Base-by-base conservation (phyloP, 1,140 invertebrate genomes). In the Calephelis virginiensis region DNA sequence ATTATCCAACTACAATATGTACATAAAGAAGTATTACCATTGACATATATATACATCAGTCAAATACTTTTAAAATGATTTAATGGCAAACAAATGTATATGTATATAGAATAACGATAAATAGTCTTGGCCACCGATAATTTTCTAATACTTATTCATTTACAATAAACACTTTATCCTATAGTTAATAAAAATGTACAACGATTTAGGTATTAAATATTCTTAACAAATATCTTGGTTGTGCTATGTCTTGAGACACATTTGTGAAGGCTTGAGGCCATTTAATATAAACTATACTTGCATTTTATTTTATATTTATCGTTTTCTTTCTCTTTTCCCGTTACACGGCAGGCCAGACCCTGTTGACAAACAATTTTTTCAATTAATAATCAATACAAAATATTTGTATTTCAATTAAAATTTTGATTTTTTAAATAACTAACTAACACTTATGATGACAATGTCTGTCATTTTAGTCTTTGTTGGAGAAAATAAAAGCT, bases 301-400 rank as follows among this genome's bases (percentile, higher is more conserved):
- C 64, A 69, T 69, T 68, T 63, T 62, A n/a, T 47, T 48, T 43
- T 43, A 43, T 43, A 65, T 59, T 28, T 47, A 59, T 56, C 43
- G 46, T 63, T 65, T 50, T 64, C 40, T 65, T 40, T 56, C 53
- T 56, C 49, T 53, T 53, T 56, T 65, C 63, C 71, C 80, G 86
- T 89, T 91, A 91, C 67, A 91, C 88, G 72, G 88, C 88, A 66
- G 88, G 88, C 88, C 88, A 89, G 74, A 91, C 88, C 83, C 88
- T 91, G 88, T 86, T 72, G 77, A 88, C 80, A 87, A 87, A 80
- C 73, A 81, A 81, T 80, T 70, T 66, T 64, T 64, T 72, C 49
- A 79, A 76, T 81, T 80, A 81, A 77, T 77, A 70, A 71, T 66
- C 64, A 14, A 56, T 65, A 65, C 38, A 65, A 59, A 65, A 14